Base-by-base conservation (phyloP, 2,797 vertebrate genomes). In the Euthynnus affinis region DNA sequence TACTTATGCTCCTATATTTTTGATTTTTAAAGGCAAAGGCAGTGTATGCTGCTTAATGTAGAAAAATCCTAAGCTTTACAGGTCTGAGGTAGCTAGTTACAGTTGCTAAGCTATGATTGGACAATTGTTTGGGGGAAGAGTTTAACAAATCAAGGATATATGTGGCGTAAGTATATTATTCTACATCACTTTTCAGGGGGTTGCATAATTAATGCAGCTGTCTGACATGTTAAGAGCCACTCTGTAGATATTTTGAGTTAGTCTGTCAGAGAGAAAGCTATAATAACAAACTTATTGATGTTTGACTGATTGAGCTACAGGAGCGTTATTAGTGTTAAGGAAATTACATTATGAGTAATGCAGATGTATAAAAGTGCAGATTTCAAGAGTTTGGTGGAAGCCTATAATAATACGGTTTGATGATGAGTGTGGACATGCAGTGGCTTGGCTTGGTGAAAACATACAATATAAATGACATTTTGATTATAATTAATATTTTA, bases 331-430 rank as follows among this genome's bases (percentile, higher is more conserved):
- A 69, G 15, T 10, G 67, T 8, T 9, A 79, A 71, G 13, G 17
- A 74, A 69, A 82, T 67, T 40, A 55, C 51, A 59, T 68, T 62
- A 84, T 60, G 56, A 71, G 9, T 55, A 59, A 71, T 53, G 12
- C 18, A 75, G 60, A 68, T 57, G 63, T 78, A 13, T 57, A 40
- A 74, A 69, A 34, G 25, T 29, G 55, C 27, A 56, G 4, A 49
- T 34, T 57, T 49, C n/a, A 57, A 40, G 5, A n/a, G 37, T 37
- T 74, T 67, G 59, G 44, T 52, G 42, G 51, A 67, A 32, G 17
- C 13, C 37, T 55, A 15, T 44, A 27, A 68, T 52, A 25, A 34
- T 37, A 29, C 1, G 22, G 25, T 63, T 75, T 78, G 3, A 60
- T 69, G 66, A 34, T 70, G 71, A 63, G 5, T 52, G 18, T 9